Base-by-base conservation (phyloP, 2,113 vertebrate species). In the Pomatostomus ruficeps region DNA sequence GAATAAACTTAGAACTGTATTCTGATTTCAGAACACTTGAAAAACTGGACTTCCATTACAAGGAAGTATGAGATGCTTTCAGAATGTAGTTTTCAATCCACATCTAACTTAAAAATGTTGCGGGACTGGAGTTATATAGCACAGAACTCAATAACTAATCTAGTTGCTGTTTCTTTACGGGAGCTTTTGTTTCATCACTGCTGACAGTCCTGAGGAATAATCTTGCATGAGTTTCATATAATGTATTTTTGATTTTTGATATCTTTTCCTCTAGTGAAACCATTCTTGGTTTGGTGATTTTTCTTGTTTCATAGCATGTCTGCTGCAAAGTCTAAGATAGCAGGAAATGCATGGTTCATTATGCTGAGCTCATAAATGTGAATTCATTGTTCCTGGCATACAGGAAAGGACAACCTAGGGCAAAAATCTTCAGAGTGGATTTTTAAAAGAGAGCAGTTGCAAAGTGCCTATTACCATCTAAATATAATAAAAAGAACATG, bases 311-410 rank as follows among this genome's bases (percentile, higher is more conserved):
- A 33, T 12, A 52, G 14, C 9, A 22, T 18, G 12, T 46, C 36
- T 71, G 48, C 35, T 72, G 14, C 43, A 78, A 85, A 71, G 21
- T 46, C 25, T 26, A 4, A 40, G 4, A 15, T 11, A 54, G 13
- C 10, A 45, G 26, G 21, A 68, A 4, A 19, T 10, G 1, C 28
- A 18, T 43, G 7, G 7, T 46, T 59, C 16, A 14, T 65, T 40
- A 19, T 0, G 0, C 28, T 43, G 33, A 24, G 18, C 49, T 81
- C 1, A n/a, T 45, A 17, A 73, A 40, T 48, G 11, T 38, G 16
- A 73, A 65, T 66, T 77, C 21, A 12, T 57, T 80, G 19, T 23
- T 87, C 31, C 28, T 57, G n/a, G 8, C 9, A 61, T n/a, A 26
- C 2, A 43, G n/a, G 29, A 85, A 67, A 88, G 63, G 19, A 61